Percentiles rank a stretch among this genome's conserved stretches.
These are phyloP conservation scores for Passer montanus DNA, from an alignment of 2,113 vertebrate genomes.

Conservation along the genomic window DNA sequence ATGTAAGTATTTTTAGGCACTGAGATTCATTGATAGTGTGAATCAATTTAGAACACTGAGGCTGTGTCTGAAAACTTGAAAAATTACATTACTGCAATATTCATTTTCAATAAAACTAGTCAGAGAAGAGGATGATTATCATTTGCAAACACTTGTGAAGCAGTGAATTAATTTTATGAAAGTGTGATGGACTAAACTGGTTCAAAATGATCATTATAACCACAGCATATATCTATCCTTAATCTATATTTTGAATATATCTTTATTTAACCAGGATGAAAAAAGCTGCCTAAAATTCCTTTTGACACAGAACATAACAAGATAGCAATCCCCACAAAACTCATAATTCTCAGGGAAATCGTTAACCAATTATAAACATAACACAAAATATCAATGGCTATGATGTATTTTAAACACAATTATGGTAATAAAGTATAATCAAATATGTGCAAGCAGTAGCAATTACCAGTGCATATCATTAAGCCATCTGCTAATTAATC, in stretches of 20 bases:
- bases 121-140: conserved; percentile 15
- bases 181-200: neutral
- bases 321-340: conserved; percentile 10
- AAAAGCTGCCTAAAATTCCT: neutral
- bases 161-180: conserved; percentile 35
- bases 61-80: neutral
- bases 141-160: conserved; percentile 25
- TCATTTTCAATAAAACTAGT: conserved; percentile 27
- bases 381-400: conserved; percentile 48
- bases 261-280: neutral
- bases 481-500: conserved; percentile 62
- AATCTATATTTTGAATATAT: conserved; percentile 1
- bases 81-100: conserved; percentile 1
- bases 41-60: neutral
- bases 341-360: conserved; percentile 51
- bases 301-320: neutral
- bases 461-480: conserved; percentile 66
- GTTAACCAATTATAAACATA: conserved; percentile 38
- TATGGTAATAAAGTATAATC: conserved; percentile 50
- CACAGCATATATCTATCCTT: neutral
- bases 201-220: neutral
- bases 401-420: conserved; percentile 64
- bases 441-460: conserved; percentile 53
- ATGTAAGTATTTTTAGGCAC: neutral
- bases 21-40: neutral